Evolutionary conservation across 2,797 vertebrate species (phyloP).

Genomic region (Esox lucius): DNA sequence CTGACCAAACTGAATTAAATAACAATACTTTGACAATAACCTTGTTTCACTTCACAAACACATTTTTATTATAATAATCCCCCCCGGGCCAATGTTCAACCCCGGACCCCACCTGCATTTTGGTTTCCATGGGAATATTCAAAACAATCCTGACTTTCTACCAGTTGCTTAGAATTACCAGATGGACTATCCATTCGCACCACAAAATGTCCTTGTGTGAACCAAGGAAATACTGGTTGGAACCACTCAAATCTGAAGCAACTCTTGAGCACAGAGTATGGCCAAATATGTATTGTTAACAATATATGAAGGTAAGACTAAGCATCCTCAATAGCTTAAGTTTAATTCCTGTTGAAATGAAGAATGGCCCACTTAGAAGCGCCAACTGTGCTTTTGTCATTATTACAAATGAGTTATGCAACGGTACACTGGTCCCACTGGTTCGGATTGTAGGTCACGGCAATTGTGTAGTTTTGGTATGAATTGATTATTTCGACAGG

Average conservation of each 20-base stretch:
- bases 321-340: background rate
- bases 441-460: too few relatives aligned
- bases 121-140: too few relatives aligned
- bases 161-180: background rate
- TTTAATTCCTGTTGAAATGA: constrained; percentile 15
- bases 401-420: background rate
- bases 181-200: background rate
- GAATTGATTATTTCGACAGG: too few relatives aligned
- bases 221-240: background rate
- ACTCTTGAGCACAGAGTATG: background rate
- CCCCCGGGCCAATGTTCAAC: too few relatives aligned
- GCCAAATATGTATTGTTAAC: background rate
- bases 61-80: too few relatives aligned
- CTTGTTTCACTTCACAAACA: too few relatives aligned
- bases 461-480: too few relatives aligned
- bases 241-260: background rate
- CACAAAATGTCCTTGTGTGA: background rate
- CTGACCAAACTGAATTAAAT: too few relatives aligned
- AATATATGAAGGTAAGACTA: background rate
- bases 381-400: background rate
- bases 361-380: background rate
- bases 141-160: background rate
- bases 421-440: too few relatives aligned
- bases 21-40: too few relatives aligned
- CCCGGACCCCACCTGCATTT: too few relatives aligned